These are phyloP conservation scores for Sterrhoptilus dennistouni DNA, from an alignment of 2,113 vertebrate genomes.

Conservation along the genomic window DNA sequence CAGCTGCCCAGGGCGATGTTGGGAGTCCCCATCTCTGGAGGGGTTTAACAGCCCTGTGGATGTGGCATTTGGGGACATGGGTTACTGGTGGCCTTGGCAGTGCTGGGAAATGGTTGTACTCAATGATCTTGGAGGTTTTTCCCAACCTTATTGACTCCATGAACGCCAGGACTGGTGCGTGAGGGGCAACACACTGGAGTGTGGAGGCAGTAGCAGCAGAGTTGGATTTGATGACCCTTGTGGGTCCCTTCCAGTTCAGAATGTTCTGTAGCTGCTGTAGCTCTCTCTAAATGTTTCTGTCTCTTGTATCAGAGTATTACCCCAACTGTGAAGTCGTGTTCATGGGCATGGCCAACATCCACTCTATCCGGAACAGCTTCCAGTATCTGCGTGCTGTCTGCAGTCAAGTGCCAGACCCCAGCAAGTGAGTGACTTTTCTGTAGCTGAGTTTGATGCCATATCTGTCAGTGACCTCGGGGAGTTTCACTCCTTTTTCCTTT, in stretches of 20 bases:
- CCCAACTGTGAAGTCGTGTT: conserved; percentile 98
- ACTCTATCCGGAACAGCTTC: conserved; percentile 97
- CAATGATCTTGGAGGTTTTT: background rate
- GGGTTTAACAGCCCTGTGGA: background rate
- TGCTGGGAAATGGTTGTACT: background rate
- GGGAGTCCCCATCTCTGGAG: background rate
- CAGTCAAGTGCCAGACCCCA: conserved; percentile 98
- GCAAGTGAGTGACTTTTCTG: conserved; percentile 85
- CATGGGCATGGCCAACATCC: conserved; percentile 99
- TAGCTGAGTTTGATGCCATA: background rate
- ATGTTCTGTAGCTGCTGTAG: background rate
- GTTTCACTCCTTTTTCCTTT: background rate
- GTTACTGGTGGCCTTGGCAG: background rate
- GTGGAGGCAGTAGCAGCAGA: background rate
- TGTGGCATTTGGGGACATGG: background rate
- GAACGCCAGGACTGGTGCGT: background rate
- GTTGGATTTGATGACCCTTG: background rate
- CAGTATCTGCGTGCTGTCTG: conserved; percentile 94
- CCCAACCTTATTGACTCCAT: background rate
- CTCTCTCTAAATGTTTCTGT: background rate
- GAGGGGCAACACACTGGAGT: accelerated
- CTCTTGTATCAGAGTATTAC: conserved; percentile 86
- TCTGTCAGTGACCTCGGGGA: background rate
- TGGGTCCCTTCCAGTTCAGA: background rate
- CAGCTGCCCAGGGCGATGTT: background rate